Base-by-base conservation (phyloP, 64 coral and sea anemone species). In the Exaiptasia diaphana region DNA sequence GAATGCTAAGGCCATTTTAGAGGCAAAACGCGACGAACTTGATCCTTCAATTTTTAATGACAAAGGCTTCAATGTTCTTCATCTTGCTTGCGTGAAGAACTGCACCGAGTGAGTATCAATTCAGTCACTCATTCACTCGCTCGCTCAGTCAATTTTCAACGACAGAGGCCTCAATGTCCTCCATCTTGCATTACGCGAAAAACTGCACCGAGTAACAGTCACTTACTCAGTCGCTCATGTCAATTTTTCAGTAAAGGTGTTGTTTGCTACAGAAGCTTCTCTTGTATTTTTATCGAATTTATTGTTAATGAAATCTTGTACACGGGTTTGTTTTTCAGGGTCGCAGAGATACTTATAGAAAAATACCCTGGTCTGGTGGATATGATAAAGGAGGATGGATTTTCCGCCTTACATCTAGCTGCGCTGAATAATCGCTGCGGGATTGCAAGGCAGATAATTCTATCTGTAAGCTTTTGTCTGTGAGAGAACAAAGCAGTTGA, bases 321-420 rank as follows among this genome's bases (percentile, higher is more conserved):
- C n/a, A n/a, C n/a, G n/a, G n/a, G n/a, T n/a, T n/a, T n/a, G n/a
- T n/a, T 9, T 76, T 55, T 7, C 56, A 93, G 90, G 76, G 90
- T 77, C 38, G 90, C 80, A 21, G 46, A 83, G 26, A 68, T 81
- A 62, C 62, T 93, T 3, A 74, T 50, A 21, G 78, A 71, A 15
- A 82, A 41, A 17, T 93, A 82, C 60, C 90, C 90, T 38, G 84
- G 90, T 27, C 70, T 93, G 10, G 73, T 93, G 38, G 90, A 87
- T 17, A 63, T 93, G 36, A 45, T 78, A 0, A 93, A 93, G 71
- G 90, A 93, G 53, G 90, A 93, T 78, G 90, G 90, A 4, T 93
- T 93, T 45, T 75, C 83, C 0, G 44, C 83, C 0, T 26, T 93
- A 25, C 90, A 93, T 38, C 55, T 93, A 1, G 60, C 77, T 4